Base-by-base conservation (phyloP, 2,113 vertebrate genomes). In the Calidris pugnax region DNA sequence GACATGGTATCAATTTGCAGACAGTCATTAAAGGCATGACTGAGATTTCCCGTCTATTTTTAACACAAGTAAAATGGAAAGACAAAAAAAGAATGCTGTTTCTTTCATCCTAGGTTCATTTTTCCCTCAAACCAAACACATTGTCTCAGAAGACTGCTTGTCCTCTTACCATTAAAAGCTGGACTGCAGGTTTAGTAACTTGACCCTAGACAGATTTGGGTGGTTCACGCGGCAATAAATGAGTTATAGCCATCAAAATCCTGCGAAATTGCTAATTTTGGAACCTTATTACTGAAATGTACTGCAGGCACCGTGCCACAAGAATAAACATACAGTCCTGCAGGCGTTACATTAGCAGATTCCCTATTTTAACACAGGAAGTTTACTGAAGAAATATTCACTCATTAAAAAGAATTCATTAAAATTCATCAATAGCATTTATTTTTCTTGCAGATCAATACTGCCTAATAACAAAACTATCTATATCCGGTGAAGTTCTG, bases 11-110 rank as follows among this genome's bases (percentile, higher is more conserved):
- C 74, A n/a, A 39, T 89, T 85, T 83, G 27, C 63, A 85, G 68
- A 18, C 32, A 57, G 45, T 64, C 53, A 37, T 88, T 71, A 76
- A 80, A 90, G 63, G 20, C 26, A 33, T 41, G 39, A 41, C 60
- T 55, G 53, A 93, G 32, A 72, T 53, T 51, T 92, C 88, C 60
- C 21, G 43, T 90, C 68, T 90, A 35, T 57, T 84, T 96, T 96
- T 94, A 91, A 69, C 75, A 86, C 17, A 47, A 55, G 18, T 27
- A 26, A 85, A 92, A 92, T 47, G 17, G 23, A 75, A 95, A 87
- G 47, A 80, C 10, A 35, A 84, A 53, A 43, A 13, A 32, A 47
- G 35, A 7, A 32, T 4, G 16, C 10, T 71, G 4, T 7, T 82
- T 94, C 67, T 84, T 91, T 53, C 53, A 76, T 60, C 62, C 47